Conservation (phyloP, 2,888 invertebrate genomes). For the Unio delphinus region DNA sequence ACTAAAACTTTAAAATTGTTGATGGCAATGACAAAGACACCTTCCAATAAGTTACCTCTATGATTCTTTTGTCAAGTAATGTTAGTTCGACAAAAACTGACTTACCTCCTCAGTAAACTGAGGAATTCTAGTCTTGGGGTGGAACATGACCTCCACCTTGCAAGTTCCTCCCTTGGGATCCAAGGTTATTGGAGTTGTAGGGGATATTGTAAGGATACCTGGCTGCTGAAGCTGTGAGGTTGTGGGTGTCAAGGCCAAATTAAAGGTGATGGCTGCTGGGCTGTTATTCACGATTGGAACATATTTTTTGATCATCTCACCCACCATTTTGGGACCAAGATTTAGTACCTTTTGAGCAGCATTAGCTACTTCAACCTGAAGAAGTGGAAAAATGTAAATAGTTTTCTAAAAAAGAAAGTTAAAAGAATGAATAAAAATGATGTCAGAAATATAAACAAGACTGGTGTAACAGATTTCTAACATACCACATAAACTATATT, state of each 20-base stretch:
- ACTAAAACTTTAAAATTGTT: no score
- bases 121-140: constrained; percentile 65
- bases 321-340: constrained; percentile 66
- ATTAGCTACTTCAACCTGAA: constrained; percentile 68
- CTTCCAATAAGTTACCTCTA: not conserved
- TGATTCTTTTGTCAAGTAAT: not conserved
- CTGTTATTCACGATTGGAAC: constrained; percentile 70
- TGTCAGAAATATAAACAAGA: no score
- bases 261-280: constrained; percentile 67
- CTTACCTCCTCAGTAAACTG: constrained; percentile 70
- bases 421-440: not conserved
- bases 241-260: constrained; percentile 65
- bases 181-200: constrained; percentile 62
- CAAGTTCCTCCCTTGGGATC: constrained; percentile 62
- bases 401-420: not conserved
- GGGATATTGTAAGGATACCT: constrained; percentile 56
- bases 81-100: not conserved
- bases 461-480: no score
- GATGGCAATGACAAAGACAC: not conserved
- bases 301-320: constrained; percentile 59
- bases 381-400: not conserved
- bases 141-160: constrained; percentile 67
- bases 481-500: no score
- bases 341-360: constrained; percentile 67
- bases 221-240: constrained; percentile 60